Conservation (phyloP, 2,888 invertebrate genomes). For the Euphydryas editha region DNA sequence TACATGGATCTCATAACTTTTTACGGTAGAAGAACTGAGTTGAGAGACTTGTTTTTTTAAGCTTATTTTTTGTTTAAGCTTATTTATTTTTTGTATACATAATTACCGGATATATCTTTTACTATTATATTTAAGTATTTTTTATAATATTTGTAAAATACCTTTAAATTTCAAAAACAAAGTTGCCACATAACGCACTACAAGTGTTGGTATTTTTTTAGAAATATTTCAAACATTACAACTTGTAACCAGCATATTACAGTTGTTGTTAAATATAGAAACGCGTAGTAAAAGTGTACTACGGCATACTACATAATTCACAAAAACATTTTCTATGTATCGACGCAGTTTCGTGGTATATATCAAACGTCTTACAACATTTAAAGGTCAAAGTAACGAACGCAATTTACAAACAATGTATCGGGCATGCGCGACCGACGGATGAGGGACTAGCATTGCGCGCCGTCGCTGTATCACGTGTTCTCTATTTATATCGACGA, state of each 20-base stretch:
- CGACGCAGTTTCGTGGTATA: constrained; percentile 19
- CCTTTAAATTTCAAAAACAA: no score
- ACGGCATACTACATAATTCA: neutral
- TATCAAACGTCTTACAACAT: constrained; percentile 36
- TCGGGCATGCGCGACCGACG: constrained; percentile 60
- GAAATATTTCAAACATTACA: no score
- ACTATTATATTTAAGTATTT: neutral
- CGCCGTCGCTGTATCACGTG: constrained; percentile 48
- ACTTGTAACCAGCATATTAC: no score
- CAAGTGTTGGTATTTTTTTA: no score
- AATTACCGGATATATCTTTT: no score
- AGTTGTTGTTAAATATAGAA: neutral
- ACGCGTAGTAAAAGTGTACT: neutral
- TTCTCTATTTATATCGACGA: constrained; percentile 79
- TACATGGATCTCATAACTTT: no score
- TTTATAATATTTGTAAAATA: neutral
- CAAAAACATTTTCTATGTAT: neutral
- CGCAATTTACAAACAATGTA: constrained; percentile 69
- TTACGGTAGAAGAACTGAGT: no score
- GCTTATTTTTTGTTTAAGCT: no score
- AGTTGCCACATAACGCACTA: no score
- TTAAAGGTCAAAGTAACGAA: constrained; percentile 49
- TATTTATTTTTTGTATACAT: no score
- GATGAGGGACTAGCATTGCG: constrained; percentile 42
- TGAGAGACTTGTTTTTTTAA: no score